A percentile compares a stretch with the other conserved stretches of the same genome.
Evolutionary conservation across 1,140 invertebrate species (phyloP).

Genomic region (Drosophila sturtevanti): DNA sequence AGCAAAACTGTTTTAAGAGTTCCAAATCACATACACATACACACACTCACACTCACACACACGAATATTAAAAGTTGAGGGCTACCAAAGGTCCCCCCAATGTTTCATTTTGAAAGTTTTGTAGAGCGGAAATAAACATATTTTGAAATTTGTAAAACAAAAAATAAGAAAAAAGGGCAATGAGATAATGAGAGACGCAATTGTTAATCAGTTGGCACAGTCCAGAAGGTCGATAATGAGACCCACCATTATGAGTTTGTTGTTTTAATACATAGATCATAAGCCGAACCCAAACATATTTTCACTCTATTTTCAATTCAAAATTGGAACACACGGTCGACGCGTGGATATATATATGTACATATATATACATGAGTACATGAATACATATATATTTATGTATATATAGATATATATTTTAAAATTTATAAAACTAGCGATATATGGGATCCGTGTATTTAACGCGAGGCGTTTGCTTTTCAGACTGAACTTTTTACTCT

Average conservation of each 20-base stretch:
- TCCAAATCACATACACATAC: background rate
- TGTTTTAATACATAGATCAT: constrained; percentile 37
- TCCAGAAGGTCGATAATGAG: constrained; percentile 33
- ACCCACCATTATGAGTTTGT: constrained; percentile 55
- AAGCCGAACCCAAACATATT: constrained; percentile 24
- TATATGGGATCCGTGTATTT: constrained; percentile 20
- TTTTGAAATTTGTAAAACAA: background rate
- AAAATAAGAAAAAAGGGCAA: constrained; percentile 13
- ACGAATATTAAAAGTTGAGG: background rate
- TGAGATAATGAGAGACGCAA: constrained; percentile 18
- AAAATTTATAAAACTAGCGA: background rate
- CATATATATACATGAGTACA: background rate
- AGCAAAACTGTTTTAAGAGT: constrained; percentile 35
- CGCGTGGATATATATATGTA: constrained; percentile 16
- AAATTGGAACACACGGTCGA: constrained; percentile 18
- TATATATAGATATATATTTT: constrained; percentile 6
- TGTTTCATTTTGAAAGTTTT: constrained; percentile 23
- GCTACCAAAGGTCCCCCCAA: background rate
- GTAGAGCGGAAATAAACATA: constrained; percentile 49
- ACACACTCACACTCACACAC: background rate
- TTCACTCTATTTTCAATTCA: background rate
- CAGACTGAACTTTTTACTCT: constrained; percentile 49
- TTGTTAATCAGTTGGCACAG: constrained; percentile 1
- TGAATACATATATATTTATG: constrained; percentile 2
- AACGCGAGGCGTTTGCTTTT: constrained; percentile 41